phyloP scores from a whole-genome alignment of 2,113 vertebrate genomes.

The Tympanuchus pallidicinctus region DNA sequence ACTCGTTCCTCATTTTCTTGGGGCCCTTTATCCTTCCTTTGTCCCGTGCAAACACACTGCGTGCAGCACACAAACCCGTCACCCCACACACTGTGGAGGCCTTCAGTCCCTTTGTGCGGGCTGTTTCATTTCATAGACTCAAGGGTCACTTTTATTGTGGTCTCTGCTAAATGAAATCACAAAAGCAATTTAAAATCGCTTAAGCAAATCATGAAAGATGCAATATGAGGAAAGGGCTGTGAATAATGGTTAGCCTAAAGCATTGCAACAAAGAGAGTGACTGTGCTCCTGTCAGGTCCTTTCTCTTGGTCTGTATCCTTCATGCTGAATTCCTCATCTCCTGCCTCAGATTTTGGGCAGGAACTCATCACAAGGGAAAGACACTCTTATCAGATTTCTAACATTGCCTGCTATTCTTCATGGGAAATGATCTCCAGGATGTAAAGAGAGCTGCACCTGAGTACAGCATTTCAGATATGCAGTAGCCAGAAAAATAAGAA shows the following conservation, averaged over 20 bases:
- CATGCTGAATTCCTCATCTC: conserved; percentile 58
- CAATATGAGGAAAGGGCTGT: conserved; percentile 61
- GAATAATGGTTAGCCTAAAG: conserved; percentile 79
- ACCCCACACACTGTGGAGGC: conserved; percentile 46
- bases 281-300: conserved; percentile 59
- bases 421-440: conserved; percentile 25
- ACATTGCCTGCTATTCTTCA: conserved; percentile 47
- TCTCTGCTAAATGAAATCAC: conserved; percentile 62
- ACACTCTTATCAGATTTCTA: conserved; percentile 51
- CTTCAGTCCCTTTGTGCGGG: conserved; percentile 61
- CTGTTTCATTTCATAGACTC: conserved; percentile 77
- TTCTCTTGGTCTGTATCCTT: conserved; percentile 52
- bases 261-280: conserved; percentile 72
- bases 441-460: neutral
- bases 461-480: conserved; percentile 1
- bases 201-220: conserved; percentile 68
- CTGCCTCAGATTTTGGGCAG: conserved; percentile 47
- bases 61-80: neutral
- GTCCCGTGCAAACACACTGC: neutral
- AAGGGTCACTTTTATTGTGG: conserved; percentile 76
- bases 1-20: neutral
- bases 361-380: conserved; percentile 51
- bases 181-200: conserved; percentile 74
- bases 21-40: conserved; percentile 38
- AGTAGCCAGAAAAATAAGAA: conserved; percentile 51